phyloP scores from a whole-genome alignment of 1,140 invertebrate species.

The Hycleus phaleratus region DNA sequence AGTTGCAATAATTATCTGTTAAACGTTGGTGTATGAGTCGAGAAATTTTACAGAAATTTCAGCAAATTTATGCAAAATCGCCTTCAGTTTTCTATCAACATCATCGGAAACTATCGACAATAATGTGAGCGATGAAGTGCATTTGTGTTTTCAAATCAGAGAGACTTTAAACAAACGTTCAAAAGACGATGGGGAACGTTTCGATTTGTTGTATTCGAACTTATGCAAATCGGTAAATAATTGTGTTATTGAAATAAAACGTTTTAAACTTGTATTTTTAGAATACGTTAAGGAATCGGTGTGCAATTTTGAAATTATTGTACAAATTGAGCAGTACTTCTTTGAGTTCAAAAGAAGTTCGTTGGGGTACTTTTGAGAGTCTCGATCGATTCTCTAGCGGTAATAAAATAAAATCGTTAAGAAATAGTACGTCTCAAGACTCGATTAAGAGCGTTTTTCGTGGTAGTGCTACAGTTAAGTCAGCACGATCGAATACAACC shows the following conservation, averaged over 20 bases:
- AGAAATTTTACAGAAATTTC: slow-evolving; percentile 24
- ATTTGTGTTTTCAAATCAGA: slow-evolving; percentile 27
- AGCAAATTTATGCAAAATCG: slow-evolving; percentile 28
- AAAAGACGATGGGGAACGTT: slow-evolving; percentile 26
- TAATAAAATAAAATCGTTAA: background rate
- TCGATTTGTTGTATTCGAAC: slow-evolving; percentile 33
- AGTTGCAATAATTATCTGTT: background rate
- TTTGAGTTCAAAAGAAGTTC: background rate
- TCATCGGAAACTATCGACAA: slow-evolving; percentile 1
- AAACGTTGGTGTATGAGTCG: too few species aligned
- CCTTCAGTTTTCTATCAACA: slow-evolving; percentile 27
- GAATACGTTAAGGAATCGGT: slow-evolving; percentile 6
- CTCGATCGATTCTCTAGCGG: background rate
- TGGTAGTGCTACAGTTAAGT: background rate
- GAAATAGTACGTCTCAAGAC: background rate
- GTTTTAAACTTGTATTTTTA: slow-evolving; percentile 1
- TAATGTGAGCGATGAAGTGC: slow-evolving; percentile 26
- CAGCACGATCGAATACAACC: slow-evolving; percentile 1
- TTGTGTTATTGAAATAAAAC: too few species aligned
- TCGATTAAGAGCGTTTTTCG: slow-evolving; percentile 5
- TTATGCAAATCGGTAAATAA: slow-evolving; percentile 34
- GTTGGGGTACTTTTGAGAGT: slow-evolving; percentile 2
- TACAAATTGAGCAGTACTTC: slow-evolving; percentile 1
- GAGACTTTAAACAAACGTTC: slow-evolving; percentile 23
- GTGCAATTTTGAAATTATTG: slow-evolving; percentile 1